phyloP scores from a whole-genome alignment of 2,888 invertebrate species.

The Scaptomyza parva region DNA sequence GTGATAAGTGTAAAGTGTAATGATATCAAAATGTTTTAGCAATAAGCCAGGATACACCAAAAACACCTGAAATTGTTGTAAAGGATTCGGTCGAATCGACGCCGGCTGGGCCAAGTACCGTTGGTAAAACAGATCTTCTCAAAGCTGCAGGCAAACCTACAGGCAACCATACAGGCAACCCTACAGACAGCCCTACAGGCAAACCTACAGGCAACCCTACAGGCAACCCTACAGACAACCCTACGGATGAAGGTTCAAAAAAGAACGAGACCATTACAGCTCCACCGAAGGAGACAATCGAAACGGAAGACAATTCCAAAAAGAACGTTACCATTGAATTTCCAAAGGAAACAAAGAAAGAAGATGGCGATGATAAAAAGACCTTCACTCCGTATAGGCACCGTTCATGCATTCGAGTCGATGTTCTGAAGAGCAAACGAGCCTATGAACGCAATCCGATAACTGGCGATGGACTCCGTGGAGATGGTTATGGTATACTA shows the following conservation, averaged over 20 bases:
- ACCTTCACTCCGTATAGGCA: too few relatives aligned
- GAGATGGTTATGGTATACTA: constrained; percentile 45
- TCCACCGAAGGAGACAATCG: too few relatives aligned
- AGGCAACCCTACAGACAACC: constrained; percentile 12
- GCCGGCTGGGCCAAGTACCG: not conserved
- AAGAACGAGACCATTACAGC: too few relatives aligned
- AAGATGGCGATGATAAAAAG: too few relatives aligned
- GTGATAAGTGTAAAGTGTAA: not conserved
- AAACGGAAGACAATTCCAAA: too few relatives aligned
- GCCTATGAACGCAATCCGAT: constrained; percentile 53
- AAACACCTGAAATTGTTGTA: not conserved
- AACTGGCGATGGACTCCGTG: constrained; percentile 52
- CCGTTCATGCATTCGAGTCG: constrained; percentile 35
- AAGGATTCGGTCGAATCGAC: not conserved
- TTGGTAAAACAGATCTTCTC: too few relatives aligned
- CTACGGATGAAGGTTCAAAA: too few relatives aligned
- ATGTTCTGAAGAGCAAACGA: not conserved
- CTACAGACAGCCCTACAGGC: constrained; percentile 26
- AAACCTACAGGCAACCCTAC: constrained; percentile 9
- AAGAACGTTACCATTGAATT: too few relatives aligned
- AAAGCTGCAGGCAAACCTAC: too few relatives aligned
- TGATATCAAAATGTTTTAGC: not conserved
- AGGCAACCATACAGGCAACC: too few relatives aligned
- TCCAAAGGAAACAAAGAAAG: too few relatives aligned
- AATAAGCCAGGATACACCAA: too few relatives aligned